These are phyloP conservation scores for Heliconius erato DNA, from an alignment of 2,888 invertebrate species.

Conservation along the genomic window DNA sequence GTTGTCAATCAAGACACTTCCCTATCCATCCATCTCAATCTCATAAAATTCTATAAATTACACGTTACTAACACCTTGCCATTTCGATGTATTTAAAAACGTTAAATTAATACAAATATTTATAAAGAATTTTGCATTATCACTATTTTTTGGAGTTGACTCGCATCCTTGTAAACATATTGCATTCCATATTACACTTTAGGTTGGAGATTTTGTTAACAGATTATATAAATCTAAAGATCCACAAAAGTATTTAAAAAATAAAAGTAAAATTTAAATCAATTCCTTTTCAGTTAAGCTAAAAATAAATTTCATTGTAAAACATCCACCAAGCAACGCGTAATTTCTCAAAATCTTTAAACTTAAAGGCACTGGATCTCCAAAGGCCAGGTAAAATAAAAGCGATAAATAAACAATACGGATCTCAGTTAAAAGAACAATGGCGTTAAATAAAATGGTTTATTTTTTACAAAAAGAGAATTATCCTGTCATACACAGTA, in stretches of 20 bases:
- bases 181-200: neutral
- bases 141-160: no score
- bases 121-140: no score
- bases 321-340: constrained; percentile 17
- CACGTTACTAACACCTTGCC: no score
- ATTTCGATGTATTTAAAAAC: no score
- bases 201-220: no score
- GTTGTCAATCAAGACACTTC: no score
- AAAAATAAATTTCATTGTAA: constrained; percentile 30
- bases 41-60: no score
- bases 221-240: neutral
- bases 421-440: constrained; percentile 34
- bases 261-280: constrained; percentile 13
- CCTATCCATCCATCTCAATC: no score
- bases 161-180: no score
- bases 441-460: constrained; percentile 27
- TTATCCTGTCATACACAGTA: constrained; percentile 32
- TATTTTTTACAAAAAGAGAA: constrained; percentile 29
- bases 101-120: no score
- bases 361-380: constrained; percentile 6
- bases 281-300: constrained; percentile 29
- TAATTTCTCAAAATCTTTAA: constrained; percentile 27
- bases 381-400: constrained; percentile 34
- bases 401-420: constrained; percentile 36
- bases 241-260: constrained; percentile 1